Conservation (phyloP, 1,140 invertebrate genomes). For the Cydia amplana region DNA sequence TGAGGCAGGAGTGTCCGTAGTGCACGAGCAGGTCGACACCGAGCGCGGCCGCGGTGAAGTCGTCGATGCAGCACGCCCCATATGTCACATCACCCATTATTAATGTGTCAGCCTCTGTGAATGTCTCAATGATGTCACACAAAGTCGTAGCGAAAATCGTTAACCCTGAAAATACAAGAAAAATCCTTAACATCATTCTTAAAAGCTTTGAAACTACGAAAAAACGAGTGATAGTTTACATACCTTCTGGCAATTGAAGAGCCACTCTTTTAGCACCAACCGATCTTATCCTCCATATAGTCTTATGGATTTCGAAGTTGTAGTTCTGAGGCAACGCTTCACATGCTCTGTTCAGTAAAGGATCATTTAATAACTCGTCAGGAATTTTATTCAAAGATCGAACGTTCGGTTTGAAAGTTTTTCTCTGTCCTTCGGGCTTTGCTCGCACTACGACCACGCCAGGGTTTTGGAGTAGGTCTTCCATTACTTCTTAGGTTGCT, state of each 20-base stretch:
- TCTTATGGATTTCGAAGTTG: slow-evolving; percentile 99
- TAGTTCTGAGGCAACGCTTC: slow-evolving; percentile 94
- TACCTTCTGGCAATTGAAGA: slow-evolving; percentile 97
- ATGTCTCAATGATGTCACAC: slow-evolving; percentile 95
- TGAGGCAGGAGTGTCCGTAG: slow-evolving; percentile 98
- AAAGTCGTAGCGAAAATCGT: slow-evolving; percentile 96
- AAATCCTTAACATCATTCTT: background rate
- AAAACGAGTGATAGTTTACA: slow-evolving; percentile 29
- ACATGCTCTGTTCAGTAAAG: slow-evolving; percentile 86
- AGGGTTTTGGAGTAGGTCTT: slow-evolving; percentile 55
- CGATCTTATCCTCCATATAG: slow-evolving; percentile 96
- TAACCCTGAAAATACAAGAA: slow-evolving; percentile 69
- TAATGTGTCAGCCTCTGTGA: slow-evolving; percentile 95
- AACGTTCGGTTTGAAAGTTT: slow-evolving; percentile 86
- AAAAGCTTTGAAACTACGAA: slow-evolving; percentile 18
- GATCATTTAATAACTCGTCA: slow-evolving; percentile 90
- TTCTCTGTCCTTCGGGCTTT: slow-evolving; percentile 87
- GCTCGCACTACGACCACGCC: slow-evolving; percentile 85
- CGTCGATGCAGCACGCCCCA: slow-evolving; percentile 99
- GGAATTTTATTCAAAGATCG: slow-evolving; percentile 90
- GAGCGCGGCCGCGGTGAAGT: slow-evolving; percentile 94
- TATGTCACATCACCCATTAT: slow-evolving; percentile 99
- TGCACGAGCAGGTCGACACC: slow-evolving; percentile 97
- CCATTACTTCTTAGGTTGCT: slow-evolving; percentile 52
- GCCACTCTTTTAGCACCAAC: slow-evolving; percentile 92